phyloP scores from a whole-genome alignment of 1,140 invertebrate genomes.

The Bombus confusus region DNA sequence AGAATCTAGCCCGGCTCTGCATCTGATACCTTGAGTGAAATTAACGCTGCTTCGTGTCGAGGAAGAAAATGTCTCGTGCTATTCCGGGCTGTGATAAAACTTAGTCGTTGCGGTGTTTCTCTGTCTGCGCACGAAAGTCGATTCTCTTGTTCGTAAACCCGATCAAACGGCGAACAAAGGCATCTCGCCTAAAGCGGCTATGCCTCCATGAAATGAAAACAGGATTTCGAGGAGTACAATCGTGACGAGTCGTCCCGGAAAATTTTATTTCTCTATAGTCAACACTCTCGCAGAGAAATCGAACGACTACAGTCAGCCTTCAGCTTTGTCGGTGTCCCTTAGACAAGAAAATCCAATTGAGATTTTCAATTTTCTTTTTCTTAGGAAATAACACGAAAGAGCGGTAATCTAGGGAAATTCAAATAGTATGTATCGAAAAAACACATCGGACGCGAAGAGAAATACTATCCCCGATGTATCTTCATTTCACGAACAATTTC shows the following conservation, averaged over 20 bases:
- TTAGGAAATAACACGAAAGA: not conserved
- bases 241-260: not conserved
- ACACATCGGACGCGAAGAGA: no score
- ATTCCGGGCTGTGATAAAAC: not conserved
- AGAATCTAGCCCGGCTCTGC: no score
- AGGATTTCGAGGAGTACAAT: not conserved
- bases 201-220: not conserved
- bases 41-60: not conserved
- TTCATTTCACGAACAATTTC: not conserved
- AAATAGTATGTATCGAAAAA: not conserved
- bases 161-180: slow-evolving; percentile 15
- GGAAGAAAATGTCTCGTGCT: not conserved
- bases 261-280: slow-evolving; percentile 25
- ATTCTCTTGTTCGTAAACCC: slow-evolving; percentile 1
- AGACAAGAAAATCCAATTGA: not conserved
- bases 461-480: not conserved
- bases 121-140: not conserved
- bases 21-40: not conserved
- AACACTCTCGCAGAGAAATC: not conserved
- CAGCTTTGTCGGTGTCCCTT: not conserved
- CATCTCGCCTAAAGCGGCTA: no score
- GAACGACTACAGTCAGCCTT: not conserved
- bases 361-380: not conserved
- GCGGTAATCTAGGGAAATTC: no score
- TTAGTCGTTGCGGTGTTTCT: not conserved